Evolutionary conservation across 2,797 vertebrate species (phyloP), one percentile per base, ranked within the genome.

Genomic region (Coilia nasus): DNA sequence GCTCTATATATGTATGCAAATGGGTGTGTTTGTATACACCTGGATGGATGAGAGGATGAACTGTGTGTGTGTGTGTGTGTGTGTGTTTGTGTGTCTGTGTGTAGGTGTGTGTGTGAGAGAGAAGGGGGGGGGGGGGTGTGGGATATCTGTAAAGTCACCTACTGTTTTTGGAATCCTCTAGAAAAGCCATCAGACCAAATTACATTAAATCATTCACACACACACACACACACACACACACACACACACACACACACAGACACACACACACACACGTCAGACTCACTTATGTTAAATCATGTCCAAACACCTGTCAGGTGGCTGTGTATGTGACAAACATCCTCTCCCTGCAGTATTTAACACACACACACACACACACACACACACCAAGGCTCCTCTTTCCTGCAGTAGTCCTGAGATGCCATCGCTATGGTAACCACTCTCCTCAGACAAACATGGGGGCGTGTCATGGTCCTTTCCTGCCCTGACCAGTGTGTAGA

Each of bases 111-210:
- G 25, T 71, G 67, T 35, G 83, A 84, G 86, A 88, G 87, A 85
- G 50, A 14, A 7, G 50, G 50, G 3, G 31, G 44, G 80, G 87
- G 87, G 90, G 82, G 67, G 82, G 83, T 84, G 85, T 82, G 44
- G 78, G 88, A 87, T 89, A 86, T 50, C 19, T 6, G 11, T 75
- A 59, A 25, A 83, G 88, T 87, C 86, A 84, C 44, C 82, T 86
- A 85, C 86, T 87, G 62, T 92, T 87, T 90, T 87, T 86, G 81
- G 83, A 88, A 47, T 86, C 59, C 67, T 87, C 88, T 90, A 71
- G 90, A 85, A 83, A 83, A 90, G 57, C 88, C 88, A 89, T 89
- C 92, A 89, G 31, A 54, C 89, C 12, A 3, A 71, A 87, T 94
- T 87, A 90, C 78, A 78, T 31, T 83, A 83, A 81, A 83, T 86